Conservation (phyloP, 2,888 invertebrate species). For the Ectemnius cavifrons region DNA sequence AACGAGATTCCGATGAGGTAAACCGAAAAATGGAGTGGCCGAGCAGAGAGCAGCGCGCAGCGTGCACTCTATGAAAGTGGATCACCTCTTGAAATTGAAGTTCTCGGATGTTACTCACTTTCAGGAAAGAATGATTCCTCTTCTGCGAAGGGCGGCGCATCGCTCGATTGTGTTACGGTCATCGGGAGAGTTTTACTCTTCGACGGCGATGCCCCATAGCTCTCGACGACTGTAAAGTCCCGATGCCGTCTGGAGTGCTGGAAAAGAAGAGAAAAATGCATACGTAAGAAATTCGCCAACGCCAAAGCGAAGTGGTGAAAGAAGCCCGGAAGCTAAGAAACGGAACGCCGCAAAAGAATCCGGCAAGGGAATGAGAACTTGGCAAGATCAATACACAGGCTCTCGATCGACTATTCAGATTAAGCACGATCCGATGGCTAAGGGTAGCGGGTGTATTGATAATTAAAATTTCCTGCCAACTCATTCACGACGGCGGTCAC, state of each 20-base stretch:
- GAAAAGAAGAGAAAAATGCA: conserved; percentile 56
- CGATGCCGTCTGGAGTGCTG: conserved; percentile 72
- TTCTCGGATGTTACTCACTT: conserved; percentile 41
- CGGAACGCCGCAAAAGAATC: conserved; percentile 60
- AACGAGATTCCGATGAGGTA: conserved; percentile 12
- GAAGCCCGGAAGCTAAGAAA: conserved; percentile 43
- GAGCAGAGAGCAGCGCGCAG: neutral
- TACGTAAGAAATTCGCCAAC: conserved; percentile 36
- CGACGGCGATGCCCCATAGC: conserved; percentile 43
- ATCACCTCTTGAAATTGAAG: neutral
- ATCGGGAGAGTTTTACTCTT: conserved; percentile 38
- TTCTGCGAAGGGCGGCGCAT: conserved; percentile 31
- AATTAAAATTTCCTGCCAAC: neutral
- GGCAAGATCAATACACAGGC: neutral
- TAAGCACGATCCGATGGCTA: conserved; percentile 40
- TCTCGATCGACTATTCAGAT: conserved; percentile 38
- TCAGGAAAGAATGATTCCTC: conserved; percentile 37
- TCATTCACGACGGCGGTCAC: neutral
- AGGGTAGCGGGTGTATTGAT: neutral
- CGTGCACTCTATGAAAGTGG: neutral
- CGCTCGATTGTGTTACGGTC: conserved; percentile 41
- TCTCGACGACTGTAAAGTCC: conserved; percentile 56
- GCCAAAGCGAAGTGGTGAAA: conserved; percentile 36
- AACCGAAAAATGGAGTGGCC: conserved; percentile 1
- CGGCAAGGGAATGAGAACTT: neutral